Base-by-base conservation (phyloP, 1,140 invertebrate species). In the Helicoverpa zea region DNA sequence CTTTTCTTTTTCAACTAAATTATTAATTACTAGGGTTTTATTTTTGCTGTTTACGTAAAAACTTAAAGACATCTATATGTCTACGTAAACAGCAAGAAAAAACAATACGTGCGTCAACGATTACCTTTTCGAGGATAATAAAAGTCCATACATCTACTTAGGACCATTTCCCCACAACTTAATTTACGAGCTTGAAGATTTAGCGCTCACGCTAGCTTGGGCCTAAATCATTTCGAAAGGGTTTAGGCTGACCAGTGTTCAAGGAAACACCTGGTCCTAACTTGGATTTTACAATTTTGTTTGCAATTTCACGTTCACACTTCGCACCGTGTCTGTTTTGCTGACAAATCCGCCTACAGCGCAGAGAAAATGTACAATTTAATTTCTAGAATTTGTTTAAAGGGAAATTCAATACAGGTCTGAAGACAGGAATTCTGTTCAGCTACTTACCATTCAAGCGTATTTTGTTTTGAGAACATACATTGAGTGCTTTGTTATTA, bases 171-270 rank as follows among this genome's bases (percentile, higher is more conserved):
- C 2, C 16, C 56, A 58, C 18, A 58, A 58, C 23, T 23, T 58
- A 58, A 58, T 58, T 58, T 23, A 58, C 23, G 18, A 58, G 56
- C 10, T 11, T 58, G 23, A 29, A 18, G 18, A 18, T 58, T 23
- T 12, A 58, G 56, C 18, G 18, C 56, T 58, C 14, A 58, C 56
- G 9, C 56, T 12, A 23, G 18, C 54, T 61, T 61, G 23, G 14
- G 30, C 61, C 61, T 43, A 63, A 63, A 63, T 63, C 29, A 63
- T 63, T 63, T 35, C 14, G 3, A 63, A n/a, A 35, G 30, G 61
- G 18, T 35, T 63, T 14, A 63, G 61, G 12, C 30, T 29, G 13
- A 29, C 14, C 61, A 30, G 61, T 43, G 16, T 35, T 63, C 12
- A 35, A 5, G 61, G 4, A 63, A 35, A 14, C 61, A 63, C 14